Evolutionary conservation across 2,113 vertebrate species (phyloP).

Genomic region (Ceratotherium simum): DNA sequence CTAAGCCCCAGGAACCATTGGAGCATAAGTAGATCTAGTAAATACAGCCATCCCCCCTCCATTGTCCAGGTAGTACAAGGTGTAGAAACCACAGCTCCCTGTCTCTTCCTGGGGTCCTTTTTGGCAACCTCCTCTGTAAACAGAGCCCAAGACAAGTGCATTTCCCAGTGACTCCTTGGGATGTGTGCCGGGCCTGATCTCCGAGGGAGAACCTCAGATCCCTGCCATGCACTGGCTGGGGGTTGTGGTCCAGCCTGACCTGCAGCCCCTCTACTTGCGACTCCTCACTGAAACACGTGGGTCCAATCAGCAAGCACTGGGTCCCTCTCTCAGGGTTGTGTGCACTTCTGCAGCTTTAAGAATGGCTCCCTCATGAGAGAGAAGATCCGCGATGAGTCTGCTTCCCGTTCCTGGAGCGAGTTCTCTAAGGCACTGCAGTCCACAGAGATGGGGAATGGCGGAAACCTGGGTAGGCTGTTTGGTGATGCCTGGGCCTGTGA

Average conservation of each 20-base stretch:
- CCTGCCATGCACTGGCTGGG: neutral
- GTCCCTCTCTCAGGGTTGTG: neutral
- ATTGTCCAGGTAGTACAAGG: too few species aligned
- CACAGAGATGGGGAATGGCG: constrained; percentile 92
- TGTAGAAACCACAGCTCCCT: neutral
- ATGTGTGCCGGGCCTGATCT: accelerated
- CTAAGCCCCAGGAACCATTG: neutral
- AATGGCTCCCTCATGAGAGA: constrained; percentile 97
- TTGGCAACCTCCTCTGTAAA: neutral
- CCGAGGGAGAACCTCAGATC: neutral
- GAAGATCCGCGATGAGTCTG: constrained; percentile 90
- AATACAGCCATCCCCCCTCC: neutral
- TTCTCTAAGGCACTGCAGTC: constrained; percentile 91
- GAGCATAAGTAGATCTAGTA: neutral
- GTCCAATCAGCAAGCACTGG: accelerated
- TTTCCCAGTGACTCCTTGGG: neutral
- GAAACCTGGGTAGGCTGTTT: constrained; percentile 91
- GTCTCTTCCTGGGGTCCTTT: neutral
- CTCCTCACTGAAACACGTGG: neutral
- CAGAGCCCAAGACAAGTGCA: neutral
- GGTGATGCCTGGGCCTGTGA: neutral
- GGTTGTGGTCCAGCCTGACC: neutral
- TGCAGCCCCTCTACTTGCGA: neutral
- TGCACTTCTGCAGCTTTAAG: constrained; percentile 93
- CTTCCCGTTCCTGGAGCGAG: constrained; percentile 92